A percentile compares a stretch with the other conserved stretches of the same genome.
phyloP scores from a whole-genome alignment of 2,797 vertebrate genomes.

The Chaenodraco wilsoni region DNA sequence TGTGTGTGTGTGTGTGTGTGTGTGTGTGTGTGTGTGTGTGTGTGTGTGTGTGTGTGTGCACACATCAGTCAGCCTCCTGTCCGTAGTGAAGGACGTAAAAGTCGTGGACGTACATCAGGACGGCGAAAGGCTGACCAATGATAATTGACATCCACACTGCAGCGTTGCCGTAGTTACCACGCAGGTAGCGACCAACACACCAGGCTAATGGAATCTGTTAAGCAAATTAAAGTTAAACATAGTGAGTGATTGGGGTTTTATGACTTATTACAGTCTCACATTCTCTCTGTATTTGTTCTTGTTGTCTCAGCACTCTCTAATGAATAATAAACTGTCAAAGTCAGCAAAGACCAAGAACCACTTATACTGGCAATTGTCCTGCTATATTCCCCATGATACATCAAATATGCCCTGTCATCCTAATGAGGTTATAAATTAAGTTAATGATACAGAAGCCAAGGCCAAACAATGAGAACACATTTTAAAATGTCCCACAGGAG shows the following conservation, averaged over 20 bases:
- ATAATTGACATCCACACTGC: conserved; percentile 93
- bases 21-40: no score
- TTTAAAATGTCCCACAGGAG: conserved; percentile 15
- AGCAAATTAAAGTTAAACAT: conserved; percentile 5
- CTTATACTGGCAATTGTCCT: conserved; percentile 15
- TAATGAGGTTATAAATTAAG: conserved; percentile 28
- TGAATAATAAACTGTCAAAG: conserved; percentile 32
- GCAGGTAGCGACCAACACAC: conserved; percentile 86
- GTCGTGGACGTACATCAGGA: conserved; percentile 96
- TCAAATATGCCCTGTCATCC: conserved; percentile 12
- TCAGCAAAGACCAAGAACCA: conserved; percentile 30
- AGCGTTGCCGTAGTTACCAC: conserved; percentile 91
- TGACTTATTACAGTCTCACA: conserved; percentile 2
- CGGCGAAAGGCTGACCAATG: conserved; percentile 91
- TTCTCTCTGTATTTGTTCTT: neutral
- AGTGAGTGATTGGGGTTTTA: conserved; percentile 11
- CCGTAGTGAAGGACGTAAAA: conserved; percentile 90
- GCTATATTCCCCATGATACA: conserved; percentile 10
- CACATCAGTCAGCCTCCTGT: conserved; percentile 51
- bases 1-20: neutral
- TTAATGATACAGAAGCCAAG: conserved; percentile 27
- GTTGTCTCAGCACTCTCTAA: conserved; percentile 14
- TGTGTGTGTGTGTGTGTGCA: neutral
- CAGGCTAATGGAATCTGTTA: conserved; percentile 90
- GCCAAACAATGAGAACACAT: conserved; percentile 14